These are phyloP conservation scores for Trachemys scripta DNA, from an alignment of 2,113 vertebrate species.

Conservation along the genomic window DNA sequence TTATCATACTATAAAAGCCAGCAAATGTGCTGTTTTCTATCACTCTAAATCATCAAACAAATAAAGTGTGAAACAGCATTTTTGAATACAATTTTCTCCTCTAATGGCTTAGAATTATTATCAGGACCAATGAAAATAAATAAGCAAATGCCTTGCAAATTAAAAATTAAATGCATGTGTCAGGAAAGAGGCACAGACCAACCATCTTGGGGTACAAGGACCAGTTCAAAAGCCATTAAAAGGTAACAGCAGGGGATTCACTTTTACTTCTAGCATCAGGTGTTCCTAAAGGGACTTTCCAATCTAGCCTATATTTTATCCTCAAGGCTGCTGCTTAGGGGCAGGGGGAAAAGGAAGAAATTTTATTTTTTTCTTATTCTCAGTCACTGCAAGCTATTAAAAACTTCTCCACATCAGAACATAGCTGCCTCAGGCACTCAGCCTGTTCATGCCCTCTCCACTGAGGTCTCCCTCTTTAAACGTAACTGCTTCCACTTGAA, in stretches of 20 bases:
- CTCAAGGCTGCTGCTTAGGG: neutral
- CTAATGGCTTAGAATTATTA: constrained; percentile 87
- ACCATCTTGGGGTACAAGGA: neutral
- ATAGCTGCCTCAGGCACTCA: neutral
- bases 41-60: constrained; percentile 87
- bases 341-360: rapidly evolving
- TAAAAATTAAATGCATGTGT: constrained; percentile 77
- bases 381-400: neutral
- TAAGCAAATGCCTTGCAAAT: constrained; percentile 79
- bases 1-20: constrained; percentile 87
- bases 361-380: neutral
- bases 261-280: rapidly evolving
- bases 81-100: constrained; percentile 88
- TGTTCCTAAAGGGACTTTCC: neutral
- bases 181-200: constrained; percentile 45
- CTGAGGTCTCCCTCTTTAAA: neutral
- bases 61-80: constrained; percentile 87
- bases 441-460: rapidly evolving
- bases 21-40: constrained; percentile 85
- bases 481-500: neutral
- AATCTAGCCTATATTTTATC: neutral
- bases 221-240: neutral
- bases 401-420: neutral
- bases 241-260: neutral
- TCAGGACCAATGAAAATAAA: constrained; percentile 86